Conservation (phyloP, 37 sponge, comb jelly and placozoan species). For the Hexactinellida sp. region DNA sequence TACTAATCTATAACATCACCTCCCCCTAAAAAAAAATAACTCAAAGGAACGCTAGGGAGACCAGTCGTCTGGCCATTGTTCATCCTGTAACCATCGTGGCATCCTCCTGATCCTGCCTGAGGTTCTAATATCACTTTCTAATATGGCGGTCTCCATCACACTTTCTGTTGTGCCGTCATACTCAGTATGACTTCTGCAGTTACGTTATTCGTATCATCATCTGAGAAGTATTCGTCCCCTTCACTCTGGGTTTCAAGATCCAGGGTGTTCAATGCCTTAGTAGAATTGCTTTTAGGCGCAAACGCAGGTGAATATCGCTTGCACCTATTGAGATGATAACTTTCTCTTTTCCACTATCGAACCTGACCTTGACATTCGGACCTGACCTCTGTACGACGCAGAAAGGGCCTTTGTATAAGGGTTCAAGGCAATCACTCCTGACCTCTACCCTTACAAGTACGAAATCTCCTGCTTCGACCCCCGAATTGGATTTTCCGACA, state of each 20-base stretch:
- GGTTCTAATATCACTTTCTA: background rate
- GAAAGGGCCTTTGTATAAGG: background rate
- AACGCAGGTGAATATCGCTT: background rate
- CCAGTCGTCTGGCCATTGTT: too few species aligned
- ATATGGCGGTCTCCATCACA: background rate
- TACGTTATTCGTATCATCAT: background rate
- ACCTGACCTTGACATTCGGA: too few species aligned
- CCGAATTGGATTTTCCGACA: background rate
- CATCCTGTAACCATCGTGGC: background rate
- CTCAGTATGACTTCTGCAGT: background rate
- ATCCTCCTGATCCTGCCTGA: background rate
- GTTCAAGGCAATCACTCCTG: background rate
- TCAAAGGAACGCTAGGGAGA: background rate
- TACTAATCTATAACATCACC: background rate
- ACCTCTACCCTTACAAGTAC: background rate
- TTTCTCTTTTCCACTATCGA: background rate
- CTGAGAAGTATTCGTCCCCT: background rate
- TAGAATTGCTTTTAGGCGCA: background rate
- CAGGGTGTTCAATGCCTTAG: background rate
- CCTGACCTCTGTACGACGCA: background rate
- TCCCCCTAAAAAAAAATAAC: background rate
- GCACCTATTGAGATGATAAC: background rate
- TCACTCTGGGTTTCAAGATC: background rate
- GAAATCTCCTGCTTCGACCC: background rate
- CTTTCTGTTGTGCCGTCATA: background rate